Percentiles rank a stretch among this genome's conserved stretches.
Conservation (phyloP, 1,140 invertebrate species). For the Mercenaria mercenaria region DNA sequence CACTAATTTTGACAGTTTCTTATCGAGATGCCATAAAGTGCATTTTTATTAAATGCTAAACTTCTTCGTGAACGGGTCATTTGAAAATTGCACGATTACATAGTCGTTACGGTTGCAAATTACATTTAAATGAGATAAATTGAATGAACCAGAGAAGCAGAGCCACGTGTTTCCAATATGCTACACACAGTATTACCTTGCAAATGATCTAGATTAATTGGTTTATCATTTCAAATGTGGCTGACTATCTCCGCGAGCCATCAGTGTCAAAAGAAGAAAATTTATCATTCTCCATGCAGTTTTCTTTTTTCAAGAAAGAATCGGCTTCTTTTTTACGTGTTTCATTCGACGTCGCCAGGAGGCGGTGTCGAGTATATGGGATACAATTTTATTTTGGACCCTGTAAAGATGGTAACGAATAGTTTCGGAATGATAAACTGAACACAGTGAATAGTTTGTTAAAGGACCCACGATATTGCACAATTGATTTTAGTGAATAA, state of each 20-base stretch:
- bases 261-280: neutral
- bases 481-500: too few species aligned
- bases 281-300: neutral
- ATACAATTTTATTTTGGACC: too few species aligned
- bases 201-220: slow-evolving; percentile 27
- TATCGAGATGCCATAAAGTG: neutral
- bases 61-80: neutral
- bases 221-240: slow-evolving; percentile 32
- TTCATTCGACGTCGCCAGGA: too few species aligned
- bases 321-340: neutral
- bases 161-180: neutral
- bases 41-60: slow-evolving; percentile 8
- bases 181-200: neutral
- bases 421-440: too few species aligned
- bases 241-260: neutral
- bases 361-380: too few species aligned
- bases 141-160: slow-evolving; percentile 20
- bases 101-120: slow-evolving; percentile 14
- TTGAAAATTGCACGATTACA: neutral
- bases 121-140: slow-evolving; percentile 27
- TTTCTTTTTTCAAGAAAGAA: neutral
- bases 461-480: too few species aligned
- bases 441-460: too few species aligned
- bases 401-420: too few species aligned
- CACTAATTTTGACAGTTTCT: neutral